A percentile compares a stretch with the other conserved stretches of the same genome.
These are phyloP conservation scores for Drosophila truncata DNA, from an alignment of 1,140 invertebrate species.

Conservation along the genomic window DNA sequence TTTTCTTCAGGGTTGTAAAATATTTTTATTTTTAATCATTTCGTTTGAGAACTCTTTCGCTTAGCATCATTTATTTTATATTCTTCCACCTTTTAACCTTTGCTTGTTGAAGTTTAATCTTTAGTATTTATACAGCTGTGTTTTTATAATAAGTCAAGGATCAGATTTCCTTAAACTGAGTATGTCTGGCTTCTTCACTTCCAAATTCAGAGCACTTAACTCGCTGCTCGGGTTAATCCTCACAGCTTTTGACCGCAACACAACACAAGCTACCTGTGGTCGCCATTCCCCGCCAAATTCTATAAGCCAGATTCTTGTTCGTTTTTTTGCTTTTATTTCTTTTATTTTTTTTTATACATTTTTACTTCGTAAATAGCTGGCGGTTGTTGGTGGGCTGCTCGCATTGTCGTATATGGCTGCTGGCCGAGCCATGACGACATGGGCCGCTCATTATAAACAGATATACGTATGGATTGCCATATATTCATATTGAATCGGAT, in stretches of 20 bases:
- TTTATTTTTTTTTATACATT: constrained; percentile 20
- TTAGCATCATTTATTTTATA: background rate
- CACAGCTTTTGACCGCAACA: constrained; percentile 24
- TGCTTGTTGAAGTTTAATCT: background rate
- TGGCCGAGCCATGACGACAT: constrained; percentile 68
- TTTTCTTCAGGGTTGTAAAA: background rate
- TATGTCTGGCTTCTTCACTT: background rate
- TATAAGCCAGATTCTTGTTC: constrained; percentile 35
- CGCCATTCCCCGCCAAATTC: constrained; percentile 42
- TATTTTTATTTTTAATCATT: background rate
- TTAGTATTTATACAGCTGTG: background rate
- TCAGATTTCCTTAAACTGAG: constrained; percentile 17
- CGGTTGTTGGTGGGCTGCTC: constrained; percentile 41
- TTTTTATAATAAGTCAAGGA: background rate
- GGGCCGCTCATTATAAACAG: constrained; percentile 36
- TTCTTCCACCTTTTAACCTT: background rate
- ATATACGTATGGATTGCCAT: constrained; percentile 34
- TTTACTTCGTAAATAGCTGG: constrained; percentile 32
- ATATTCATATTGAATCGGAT: constrained; percentile 55
- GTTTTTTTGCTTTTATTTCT: constrained; percentile 23
- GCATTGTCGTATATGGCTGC: constrained; percentile 45
- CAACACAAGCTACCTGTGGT: constrained; percentile 56
- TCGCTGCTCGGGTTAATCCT: constrained; percentile 22
- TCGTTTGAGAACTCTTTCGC: background rate
- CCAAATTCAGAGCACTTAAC: constrained; percentile 13